Conservation (phyloP, 2,113 vertebrate genomes). For the Caloenas nicobarica region DNA sequence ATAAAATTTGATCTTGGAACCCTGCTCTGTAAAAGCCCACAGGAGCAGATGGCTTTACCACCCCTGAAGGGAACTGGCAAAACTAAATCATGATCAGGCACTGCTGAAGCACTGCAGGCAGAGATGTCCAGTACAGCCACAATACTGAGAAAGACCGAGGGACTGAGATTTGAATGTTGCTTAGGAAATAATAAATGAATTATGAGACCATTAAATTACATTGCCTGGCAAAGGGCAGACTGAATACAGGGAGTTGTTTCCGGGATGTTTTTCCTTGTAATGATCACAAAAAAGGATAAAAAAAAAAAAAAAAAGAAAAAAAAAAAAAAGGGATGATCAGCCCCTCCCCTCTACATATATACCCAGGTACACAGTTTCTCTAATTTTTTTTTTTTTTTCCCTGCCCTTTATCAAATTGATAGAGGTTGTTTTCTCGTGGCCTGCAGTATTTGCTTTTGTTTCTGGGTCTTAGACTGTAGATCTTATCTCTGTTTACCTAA, state of each 20-base stretch:
- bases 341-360: not conserved
- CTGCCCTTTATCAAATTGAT: not conserved
- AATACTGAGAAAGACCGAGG: not conserved
- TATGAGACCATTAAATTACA: not conserved
- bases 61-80: constrained; percentile 57
- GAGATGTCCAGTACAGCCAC: not conserved
- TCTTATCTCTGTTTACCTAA: constrained; percentile 10
- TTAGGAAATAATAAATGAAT: not conserved
- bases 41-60: constrained; percentile 58
- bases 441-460: not conserved
- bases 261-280: not conserved
- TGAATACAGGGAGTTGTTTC: not conserved
- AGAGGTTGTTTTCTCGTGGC: not conserved
- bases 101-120: not conserved
- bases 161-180: not conserved
- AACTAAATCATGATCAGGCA: not conserved
- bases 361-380: not conserved
- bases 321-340: not conserved
- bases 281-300: not conserved
- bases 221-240: not conserved
- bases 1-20: constrained; percentile 56
- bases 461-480: not conserved
- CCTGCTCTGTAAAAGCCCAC: constrained; percentile 39
- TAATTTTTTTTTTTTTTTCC: not conserved
- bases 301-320: not conserved